Evolutionary conservation across 2,113 vertebrate species (phyloP).

Genomic region (Anguilla japonica): DNA sequence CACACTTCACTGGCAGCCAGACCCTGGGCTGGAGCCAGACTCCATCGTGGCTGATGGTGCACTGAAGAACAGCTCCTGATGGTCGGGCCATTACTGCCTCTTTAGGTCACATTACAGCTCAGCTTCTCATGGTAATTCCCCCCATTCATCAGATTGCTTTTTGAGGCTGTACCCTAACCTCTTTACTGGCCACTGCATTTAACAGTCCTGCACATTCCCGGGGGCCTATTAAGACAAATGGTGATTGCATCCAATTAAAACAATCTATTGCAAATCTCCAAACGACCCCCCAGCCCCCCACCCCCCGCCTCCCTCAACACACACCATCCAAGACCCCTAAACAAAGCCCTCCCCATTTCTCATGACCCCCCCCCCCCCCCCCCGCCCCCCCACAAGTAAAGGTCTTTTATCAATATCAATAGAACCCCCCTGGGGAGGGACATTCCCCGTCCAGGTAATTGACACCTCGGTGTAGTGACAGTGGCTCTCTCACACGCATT

Average conservation of each 20-base stretch:
- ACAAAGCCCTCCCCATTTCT: not conserved
- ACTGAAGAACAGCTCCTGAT: not conserved
- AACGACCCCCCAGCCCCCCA: not conserved
- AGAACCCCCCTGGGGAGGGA: not conserved
- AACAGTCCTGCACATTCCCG: conserved; percentile 10
- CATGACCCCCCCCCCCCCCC: not conserved
- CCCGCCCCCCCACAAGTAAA: not conserved
- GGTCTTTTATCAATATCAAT: not conserved
- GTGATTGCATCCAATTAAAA: conserved; percentile 38
- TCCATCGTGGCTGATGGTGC: not conserved
- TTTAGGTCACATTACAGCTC: conserved; percentile 2
- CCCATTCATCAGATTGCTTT: conserved; percentile 7
- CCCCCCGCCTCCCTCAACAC: not conserved
- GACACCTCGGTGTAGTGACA: not conserved
- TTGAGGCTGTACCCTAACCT: conserved; percentile 13
- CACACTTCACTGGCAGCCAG: conserved; percentile 32
- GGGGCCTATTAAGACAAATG: conserved; percentile 35
- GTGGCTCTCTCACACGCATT: not conserved
- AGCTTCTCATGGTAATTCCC: conserved; percentile 21
- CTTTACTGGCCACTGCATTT: conserved; percentile 19
- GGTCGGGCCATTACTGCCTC: not conserved
- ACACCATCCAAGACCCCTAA: not conserved
- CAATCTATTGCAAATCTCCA: not conserved
- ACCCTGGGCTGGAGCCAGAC: conserved; percentile 39
- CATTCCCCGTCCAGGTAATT: not conserved